A percentile compares a stretch with the other conserved stretches of the same genome.
phyloP scores from a whole-genome alignment of 2,888 invertebrate species.

The Drosophila subsilvestris region DNA sequence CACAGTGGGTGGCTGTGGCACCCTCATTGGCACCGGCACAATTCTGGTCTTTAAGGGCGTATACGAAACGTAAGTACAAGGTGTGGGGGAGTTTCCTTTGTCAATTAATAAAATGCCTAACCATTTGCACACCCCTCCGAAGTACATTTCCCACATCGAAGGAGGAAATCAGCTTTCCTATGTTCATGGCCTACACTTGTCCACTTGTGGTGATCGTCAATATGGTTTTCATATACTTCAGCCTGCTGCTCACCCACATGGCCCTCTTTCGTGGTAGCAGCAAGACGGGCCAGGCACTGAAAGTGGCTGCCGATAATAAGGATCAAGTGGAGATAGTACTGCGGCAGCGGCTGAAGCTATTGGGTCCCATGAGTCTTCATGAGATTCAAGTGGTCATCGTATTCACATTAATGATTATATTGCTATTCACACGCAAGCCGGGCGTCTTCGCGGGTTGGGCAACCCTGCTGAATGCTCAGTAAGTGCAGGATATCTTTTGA shows the following conservation, averaged over 20 bases:
- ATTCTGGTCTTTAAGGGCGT: slow-evolving; percentile 92
- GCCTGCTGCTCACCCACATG: slow-evolving; percentile 67
- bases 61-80: slow-evolving; percentile 86
- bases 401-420: slow-evolving; percentile 89
- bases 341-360: slow-evolving; percentile 85
- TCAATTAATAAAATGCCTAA: too few relatives aligned
- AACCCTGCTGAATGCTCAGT: slow-evolving; percentile 79
- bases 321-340: slow-evolving; percentile 86
- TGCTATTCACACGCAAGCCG: slow-evolving; percentile 94
- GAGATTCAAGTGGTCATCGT: slow-evolving; percentile 88
- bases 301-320: slow-evolving; percentile 85
- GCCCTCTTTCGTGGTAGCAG: slow-evolving; percentile 75
- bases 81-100: too few relatives aligned
- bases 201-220: slow-evolving; percentile 62
- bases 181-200: slow-evolving; percentile 64
- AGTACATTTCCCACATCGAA: slow-evolving; percentile 73
- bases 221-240: slow-evolving; percentile 41
- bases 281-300: slow-evolving; percentile 40
- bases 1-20: slow-evolving; percentile 90
- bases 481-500: slow-evolving; percentile 13
- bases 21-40: slow-evolving; percentile 90
- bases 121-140: background rate
- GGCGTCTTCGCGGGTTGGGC: slow-evolving; percentile 94
- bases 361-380: slow-evolving; percentile 91
- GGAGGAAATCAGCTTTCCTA: slow-evolving; percentile 68